Evolutionary conservation across 2,888 invertebrate genomes (phyloP).

Genomic region (Scaptomyza parva): DNA sequence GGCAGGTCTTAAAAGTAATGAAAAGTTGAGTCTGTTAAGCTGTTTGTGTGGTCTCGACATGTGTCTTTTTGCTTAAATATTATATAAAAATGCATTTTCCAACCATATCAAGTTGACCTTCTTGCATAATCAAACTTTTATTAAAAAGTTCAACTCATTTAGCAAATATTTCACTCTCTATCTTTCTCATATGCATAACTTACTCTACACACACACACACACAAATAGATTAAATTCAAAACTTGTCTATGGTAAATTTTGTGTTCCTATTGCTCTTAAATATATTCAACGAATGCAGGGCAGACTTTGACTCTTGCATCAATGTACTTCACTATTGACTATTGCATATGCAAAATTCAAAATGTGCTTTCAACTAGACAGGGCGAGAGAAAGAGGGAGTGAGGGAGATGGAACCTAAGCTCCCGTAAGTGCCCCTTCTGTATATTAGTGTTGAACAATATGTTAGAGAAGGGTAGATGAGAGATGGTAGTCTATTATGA

Average conservation of each 20-base stretch:
- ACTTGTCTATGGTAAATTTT: slow-evolving; percentile 43
- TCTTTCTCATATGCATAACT: slow-evolving; percentile 5
- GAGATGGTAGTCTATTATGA: background rate
- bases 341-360: slow-evolving; percentile 38
- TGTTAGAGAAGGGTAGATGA: slow-evolving; percentile 11
- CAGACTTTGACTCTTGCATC: slow-evolving; percentile 30
- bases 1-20: background rate
- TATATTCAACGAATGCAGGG: background rate
- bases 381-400: background rate
- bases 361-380: slow-evolving; percentile 30
- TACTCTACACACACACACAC: background rate
- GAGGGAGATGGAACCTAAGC: background rate
- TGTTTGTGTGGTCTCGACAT: too few species aligned
- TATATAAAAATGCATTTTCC: background rate
- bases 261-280: background rate
- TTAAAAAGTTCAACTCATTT: slow-evolving; percentile 22
- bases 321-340: slow-evolving; percentile 8
- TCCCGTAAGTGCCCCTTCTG: slow-evolving; percentile 16
- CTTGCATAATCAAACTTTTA: slow-evolving; percentile 1
- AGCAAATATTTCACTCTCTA: slow-evolving; percentile 10
- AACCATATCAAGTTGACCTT: background rate
- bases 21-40: too few species aligned
- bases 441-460: slow-evolving; percentile 30
- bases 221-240: slow-evolving; percentile 14
- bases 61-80: too few species aligned